Evolutionary conservation across 2,113 vertebrate species (phyloP).

Genomic region (Tichodroma muraria): DNA sequence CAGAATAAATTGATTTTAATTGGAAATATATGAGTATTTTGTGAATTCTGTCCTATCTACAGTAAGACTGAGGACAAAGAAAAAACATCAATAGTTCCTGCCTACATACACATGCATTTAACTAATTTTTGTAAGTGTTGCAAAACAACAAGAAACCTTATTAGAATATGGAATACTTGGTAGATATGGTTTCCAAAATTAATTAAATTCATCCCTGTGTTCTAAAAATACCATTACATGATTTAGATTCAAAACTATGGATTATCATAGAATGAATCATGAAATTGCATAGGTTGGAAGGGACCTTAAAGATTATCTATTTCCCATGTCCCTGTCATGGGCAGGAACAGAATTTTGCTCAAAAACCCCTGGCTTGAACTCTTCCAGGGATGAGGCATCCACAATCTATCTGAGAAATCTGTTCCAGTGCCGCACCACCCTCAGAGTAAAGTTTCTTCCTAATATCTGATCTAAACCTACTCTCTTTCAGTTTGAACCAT

Average conservation of each 20-base stretch:
- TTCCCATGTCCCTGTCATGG: neutral
- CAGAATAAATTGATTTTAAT: neutral
- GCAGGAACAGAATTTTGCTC: neutral
- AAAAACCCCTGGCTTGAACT: neutral
- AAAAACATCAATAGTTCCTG: neutral
- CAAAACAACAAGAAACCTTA: neutral
- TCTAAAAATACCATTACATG: neutral
- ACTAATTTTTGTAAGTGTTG: neutral
- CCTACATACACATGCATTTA: neutral
- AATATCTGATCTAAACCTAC: neutral
- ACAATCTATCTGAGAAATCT: neutral
- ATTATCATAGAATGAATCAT: neutral
- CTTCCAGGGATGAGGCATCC: neutral
- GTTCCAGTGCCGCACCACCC: neutral
- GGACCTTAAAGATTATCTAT: neutral
- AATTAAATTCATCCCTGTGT: neutral
- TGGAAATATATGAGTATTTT: neutral
- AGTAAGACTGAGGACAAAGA: neutral
- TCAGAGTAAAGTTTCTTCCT: neutral
- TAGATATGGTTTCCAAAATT: neutral
- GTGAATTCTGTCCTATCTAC: neutral
- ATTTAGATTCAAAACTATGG: neutral
- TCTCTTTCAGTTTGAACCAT: neutral
- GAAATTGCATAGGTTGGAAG: neutral
- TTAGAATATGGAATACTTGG: neutral